phyloP scores from a whole-genome alignment of 2,888 invertebrate genomes.

The Napeogenes sylphis region DNA sequence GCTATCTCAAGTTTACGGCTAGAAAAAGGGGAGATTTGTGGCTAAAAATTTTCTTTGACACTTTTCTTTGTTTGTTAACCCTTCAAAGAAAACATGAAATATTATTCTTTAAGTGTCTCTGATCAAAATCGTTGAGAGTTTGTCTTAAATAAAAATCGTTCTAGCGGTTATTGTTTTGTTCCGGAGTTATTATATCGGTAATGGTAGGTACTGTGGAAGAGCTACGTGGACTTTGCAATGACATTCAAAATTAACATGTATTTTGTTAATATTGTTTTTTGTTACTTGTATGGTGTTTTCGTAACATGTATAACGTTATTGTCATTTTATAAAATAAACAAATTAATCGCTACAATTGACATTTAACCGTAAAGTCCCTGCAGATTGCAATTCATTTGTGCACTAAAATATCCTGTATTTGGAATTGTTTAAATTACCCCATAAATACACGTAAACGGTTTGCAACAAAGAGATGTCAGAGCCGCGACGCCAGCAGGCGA shows the following conservation, averaged over 20 bases:
- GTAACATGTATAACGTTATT: neutral
- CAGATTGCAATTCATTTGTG: conserved; percentile 45
- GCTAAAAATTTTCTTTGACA: conserved; percentile 26
- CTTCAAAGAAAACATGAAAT: conserved; percentile 18
- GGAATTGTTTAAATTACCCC: conserved; percentile 63
- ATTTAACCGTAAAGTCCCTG: conserved; percentile 19
- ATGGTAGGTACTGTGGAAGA: neutral
- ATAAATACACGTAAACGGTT: conserved; percentile 67
- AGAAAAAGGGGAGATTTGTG: conserved; percentile 14
- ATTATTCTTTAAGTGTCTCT: conserved; percentile 16
- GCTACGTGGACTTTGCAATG: no score
- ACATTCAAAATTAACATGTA: no score
- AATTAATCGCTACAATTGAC: conserved; percentile 23
- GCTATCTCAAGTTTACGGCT: conserved; percentile 30
- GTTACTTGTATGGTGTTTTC: no score
- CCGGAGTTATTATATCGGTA: neutral
- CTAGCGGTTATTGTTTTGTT: neutral
- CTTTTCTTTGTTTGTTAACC: conserved; percentile 22
- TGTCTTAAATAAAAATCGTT: neutral
- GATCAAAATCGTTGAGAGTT: neutral
- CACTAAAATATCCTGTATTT: conserved; percentile 58
- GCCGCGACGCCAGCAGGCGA: conserved; percentile 47
- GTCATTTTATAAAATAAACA: conserved; percentile 2
- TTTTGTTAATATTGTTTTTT: no score
- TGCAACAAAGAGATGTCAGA: conserved; percentile 61